Evolutionary conservation across 2,113 vertebrate genomes (phyloP), one percentile per base, ranked within the genome.

Genomic region (Xyliphius kryptos): DNA sequence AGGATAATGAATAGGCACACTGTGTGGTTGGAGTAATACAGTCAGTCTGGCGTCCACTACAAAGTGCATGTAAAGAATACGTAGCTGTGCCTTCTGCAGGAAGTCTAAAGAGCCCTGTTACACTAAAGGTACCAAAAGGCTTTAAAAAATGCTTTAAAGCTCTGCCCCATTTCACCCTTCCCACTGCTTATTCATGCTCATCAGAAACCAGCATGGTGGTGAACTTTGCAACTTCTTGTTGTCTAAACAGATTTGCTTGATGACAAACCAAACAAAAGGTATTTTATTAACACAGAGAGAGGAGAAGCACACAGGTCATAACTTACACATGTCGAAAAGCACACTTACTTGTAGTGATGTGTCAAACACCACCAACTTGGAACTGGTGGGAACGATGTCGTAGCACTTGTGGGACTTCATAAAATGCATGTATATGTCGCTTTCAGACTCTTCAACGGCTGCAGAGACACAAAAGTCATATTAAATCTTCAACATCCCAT

Each of bases 331-430:
- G 3, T 57, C 14, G 14, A 4, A 50, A 15, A 6, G 10, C 48
- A 19, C 73, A 85, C 90, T 91, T 74, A 92, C 91, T 81, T 93
- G 91, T 74, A 93, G 85, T 0, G 92, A 93, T 56, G 93, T 98
- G 77, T 98, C 95, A 55, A 98, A 98, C 80, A 98, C 95, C 63
- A 98, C 96, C 56, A 98, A 91, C 79, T 97, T 98, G 66, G 96
- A 98, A 80, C 94, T 97, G 61, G 95, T 97, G 1, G 95, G 95
- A 69, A 98, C 89, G 78, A 98, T 95, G 87, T 98, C 95, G 0
- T 98, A 98, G 79, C 96, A 98, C 84, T 92, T 96, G 85, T 97
- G 95, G 69, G 91, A 94, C 85, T 86, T 95, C 96, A 98, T 98
- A 89, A 98, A 98, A 68, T 92, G 87, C 89, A 91, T 93, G 84